Evolutionary conservation across 2,113 vertebrate species (phyloP), one percentile per base, ranked within the genome.

Genomic region (Ibidorhyncha struthersii): DNA sequence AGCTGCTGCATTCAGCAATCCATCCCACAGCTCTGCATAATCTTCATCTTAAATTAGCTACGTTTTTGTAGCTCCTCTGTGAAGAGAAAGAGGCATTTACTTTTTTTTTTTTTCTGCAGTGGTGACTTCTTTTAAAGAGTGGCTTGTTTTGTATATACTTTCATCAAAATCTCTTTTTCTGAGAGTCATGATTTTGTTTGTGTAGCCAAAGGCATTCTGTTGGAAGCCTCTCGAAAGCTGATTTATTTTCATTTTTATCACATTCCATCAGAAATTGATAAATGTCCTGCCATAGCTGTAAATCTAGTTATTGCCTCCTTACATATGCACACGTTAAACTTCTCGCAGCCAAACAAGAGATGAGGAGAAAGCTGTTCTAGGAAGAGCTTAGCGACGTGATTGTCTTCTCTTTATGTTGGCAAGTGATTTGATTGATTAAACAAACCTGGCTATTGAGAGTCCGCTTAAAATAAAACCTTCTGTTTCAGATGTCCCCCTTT

Each of bases 191-290:
- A 52, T 87, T 97, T 96, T 95, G 94, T 63, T 94, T 93, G 63
- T 81, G 95, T 95, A 97, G 96, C 96, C 96, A 92, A 94, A 94
- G 97, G 95, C 90, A 83, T 96, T 97, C 95, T 2, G 0, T 95
- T 93, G 91, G 92, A 87, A 96, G 90, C 65, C 65, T 91, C 82
- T 96, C 92, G 94, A 50, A 80, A 72, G 93, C 89, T 94, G 97
- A 94, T 97, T 97, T 84, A 92, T 91, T 96, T 96, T 95, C 43
- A 72, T 90, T 97, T 90, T 94, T 97, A 93, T 96, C 96, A 78
- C 78, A 88, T 98, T 96, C 94, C 94, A 96, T 96, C 97, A 94
- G 93, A 88, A 96, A 91, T 9, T 89, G 96, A 95, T 95, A 93
- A 87, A 93, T 96, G 73, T n/a, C 59, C 86, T 82, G 27, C 66